Conservation (phyloP, 2,113 vertebrate genomes). For the Cranoglanis bouderius region DNA sequence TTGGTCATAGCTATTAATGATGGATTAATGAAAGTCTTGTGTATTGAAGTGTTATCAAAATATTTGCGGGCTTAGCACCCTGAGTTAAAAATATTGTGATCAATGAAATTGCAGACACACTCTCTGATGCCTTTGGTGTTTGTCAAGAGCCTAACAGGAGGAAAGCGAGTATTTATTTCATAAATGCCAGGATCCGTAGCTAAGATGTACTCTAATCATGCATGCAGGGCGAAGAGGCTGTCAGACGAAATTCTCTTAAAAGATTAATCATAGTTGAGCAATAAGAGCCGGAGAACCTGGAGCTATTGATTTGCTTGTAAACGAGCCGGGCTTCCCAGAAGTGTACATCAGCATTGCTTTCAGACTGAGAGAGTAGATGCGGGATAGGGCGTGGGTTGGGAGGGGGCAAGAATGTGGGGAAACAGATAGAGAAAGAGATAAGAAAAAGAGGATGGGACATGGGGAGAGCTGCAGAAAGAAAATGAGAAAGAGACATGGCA, state of each 20-base stretch:
- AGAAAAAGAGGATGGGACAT: not conserved
- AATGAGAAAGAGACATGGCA: not conserved
- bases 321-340: conserved; percentile 45
- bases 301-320: conserved; percentile 49
- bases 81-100: not conserved
- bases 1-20: not conserved
- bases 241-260: conserved; percentile 15
- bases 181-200: conserved; percentile 40
- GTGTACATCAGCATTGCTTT: conserved; percentile 18
- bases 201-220: conserved; percentile 37
- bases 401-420: not conserved
- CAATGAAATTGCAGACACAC: not conserved
- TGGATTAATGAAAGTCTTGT: not conserved
- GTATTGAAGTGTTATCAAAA: not conserved
- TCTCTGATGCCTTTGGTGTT: not conserved
- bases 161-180: not conserved
- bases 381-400: not conserved
- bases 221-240: conserved; percentile 1
- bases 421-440: not conserved
- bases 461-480: not conserved
- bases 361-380: conserved; percentile 17
- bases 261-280: conserved; percentile 55
- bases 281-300: conserved; percentile 34
- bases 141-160: not conserved
- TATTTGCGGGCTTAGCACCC: not conserved